These are phyloP conservation scores for Sylvia borin DNA, from an alignment of 2,797 vertebrate genomes.

Conservation along the genomic window DNA sequence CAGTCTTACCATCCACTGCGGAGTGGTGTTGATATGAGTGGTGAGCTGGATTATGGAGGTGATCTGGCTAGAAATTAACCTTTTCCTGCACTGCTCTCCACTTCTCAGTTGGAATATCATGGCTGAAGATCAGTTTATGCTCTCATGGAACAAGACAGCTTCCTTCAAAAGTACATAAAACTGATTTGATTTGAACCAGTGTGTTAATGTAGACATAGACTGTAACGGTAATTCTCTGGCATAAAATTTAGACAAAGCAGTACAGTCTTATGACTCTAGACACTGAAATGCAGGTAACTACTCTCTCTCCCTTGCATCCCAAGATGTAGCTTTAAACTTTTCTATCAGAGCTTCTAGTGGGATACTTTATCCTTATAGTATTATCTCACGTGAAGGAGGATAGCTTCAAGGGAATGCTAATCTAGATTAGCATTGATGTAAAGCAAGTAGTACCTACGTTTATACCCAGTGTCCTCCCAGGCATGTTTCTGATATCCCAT, in stretches of 20 bases:
- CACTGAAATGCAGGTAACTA: background rate
- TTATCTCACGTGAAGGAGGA: background rate
- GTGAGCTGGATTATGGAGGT: background rate
- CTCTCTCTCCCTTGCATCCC: too few relatives aligned
- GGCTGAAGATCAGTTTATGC: background rate
- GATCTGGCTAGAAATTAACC: background rate
- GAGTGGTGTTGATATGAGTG: background rate
- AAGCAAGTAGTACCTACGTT: background rate
- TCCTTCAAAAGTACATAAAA: background rate
- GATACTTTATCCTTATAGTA: background rate
- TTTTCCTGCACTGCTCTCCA: background rate
- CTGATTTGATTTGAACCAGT: background rate
- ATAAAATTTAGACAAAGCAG: background rate
- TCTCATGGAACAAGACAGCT: background rate
- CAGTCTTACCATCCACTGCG: background rate
- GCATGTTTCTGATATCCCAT: background rate
- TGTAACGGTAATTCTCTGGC: background rate
- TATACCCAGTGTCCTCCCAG: background rate
- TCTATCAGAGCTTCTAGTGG: background rate
- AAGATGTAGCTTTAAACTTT: background rate
- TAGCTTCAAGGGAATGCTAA: background rate
- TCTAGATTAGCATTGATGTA: background rate
- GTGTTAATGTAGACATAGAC: background rate
- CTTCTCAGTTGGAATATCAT: background rate
- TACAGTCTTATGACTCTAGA: background rate